These are phyloP conservation scores for Polyergus mexicanus DNA, from an alignment of 1,140 invertebrate genomes.

Conservation along the genomic window DNA sequence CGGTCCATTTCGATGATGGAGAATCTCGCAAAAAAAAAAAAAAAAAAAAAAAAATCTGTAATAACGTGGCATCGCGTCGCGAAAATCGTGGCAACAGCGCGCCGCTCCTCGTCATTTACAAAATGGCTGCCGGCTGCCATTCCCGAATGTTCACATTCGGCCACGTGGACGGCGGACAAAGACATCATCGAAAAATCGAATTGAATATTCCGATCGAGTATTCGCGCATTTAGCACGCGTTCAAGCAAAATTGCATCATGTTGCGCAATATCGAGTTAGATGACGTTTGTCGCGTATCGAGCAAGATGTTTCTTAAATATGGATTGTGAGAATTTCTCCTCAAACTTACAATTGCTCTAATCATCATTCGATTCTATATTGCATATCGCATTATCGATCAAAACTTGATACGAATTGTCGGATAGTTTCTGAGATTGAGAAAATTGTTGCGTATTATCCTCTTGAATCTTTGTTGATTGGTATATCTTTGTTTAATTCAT, in stretches of 20 bases:
- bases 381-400: background rate
- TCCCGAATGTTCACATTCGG: constrained; percentile 83
- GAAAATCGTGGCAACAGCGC: constrained; percentile 73
- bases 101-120: constrained; percentile 78
- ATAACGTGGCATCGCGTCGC: constrained; percentile 73
- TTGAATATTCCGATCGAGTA: background rate
- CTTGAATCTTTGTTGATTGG: background rate
- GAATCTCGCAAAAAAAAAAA: background rate
- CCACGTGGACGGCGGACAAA: constrained; percentile 83
- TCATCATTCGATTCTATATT: constrained; percentile 25
- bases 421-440: background rate
- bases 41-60: background rate
- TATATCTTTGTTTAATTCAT: background rate
- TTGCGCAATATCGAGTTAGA: background rate
- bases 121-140: constrained; percentile 83
- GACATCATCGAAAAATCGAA: constrained; percentile 15
- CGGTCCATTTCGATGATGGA: background rate
- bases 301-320: background rate
- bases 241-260: background rate
- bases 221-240: background rate
- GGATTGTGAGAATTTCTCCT: background rate
- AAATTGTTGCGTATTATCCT: background rate
- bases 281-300: background rate
- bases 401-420: background rate
- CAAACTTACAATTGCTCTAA: background rate